These are phyloP conservation scores for Pyralis farinalis DNA, from an alignment of 2,888 invertebrate genomes.

Conservation along the genomic window DNA sequence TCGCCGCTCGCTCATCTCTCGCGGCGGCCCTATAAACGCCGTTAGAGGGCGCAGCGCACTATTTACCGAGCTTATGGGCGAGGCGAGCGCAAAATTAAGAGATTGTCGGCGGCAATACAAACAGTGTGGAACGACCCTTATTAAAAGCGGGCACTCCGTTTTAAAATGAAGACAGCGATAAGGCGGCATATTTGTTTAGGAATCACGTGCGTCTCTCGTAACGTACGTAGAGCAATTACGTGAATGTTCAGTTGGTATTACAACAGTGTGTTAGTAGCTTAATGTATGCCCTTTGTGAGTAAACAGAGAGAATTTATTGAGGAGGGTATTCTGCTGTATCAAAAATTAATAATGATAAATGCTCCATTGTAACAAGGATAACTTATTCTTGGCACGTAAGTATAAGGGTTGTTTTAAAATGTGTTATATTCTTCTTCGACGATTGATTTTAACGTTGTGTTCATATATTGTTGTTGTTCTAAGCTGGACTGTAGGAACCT, in stretches of 20 bases:
- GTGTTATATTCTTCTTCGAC: too few species aligned
- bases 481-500: too few species aligned
- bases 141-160: slow-evolving; percentile 47
- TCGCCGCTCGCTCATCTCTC: slow-evolving; percentile 21
- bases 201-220: slow-evolving; percentile 26
- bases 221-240: slow-evolving; percentile 12
- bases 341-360: too few species aligned
- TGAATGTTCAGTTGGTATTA: not conserved
- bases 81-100: slow-evolving; percentile 67
- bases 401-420: too few species aligned
- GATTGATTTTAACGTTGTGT: too few species aligned
- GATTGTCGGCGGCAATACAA: slow-evolving; percentile 56
- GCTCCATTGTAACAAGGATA: too few species aligned
- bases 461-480: too few species aligned
- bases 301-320: not conserved
- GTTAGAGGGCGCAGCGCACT: slow-evolving; percentile 39
- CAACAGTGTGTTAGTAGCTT: slow-evolving; percentile 4
- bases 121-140: slow-evolving; percentile 63
- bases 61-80: slow-evolving; percentile 49
- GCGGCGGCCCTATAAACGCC: slow-evolving; percentile 24
- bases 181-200: slow-evolving; percentile 44
- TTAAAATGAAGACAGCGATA: slow-evolving; percentile 60
- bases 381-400: too few species aligned
- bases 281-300: not conserved
- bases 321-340: too few species aligned